Evolutionary conservation across 2,888 invertebrate genomes (phyloP), one percentile per base, ranked within the genome.

Genomic region (Lasioglossum oenotherae): DNA sequence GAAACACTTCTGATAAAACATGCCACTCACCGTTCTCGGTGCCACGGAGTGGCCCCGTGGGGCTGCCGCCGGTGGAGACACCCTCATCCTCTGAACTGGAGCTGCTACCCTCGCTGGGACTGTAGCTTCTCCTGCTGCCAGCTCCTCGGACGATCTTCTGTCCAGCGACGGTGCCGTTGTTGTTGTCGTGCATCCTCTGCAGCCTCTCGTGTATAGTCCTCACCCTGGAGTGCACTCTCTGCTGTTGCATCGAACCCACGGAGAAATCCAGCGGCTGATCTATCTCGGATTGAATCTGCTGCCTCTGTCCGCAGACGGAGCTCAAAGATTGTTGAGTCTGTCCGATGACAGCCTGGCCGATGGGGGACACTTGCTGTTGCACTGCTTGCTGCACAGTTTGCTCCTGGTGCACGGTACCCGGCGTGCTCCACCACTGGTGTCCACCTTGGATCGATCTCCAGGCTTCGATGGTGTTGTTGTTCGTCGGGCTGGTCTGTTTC

Each of bases 231-330:
- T 93, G 93, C 81, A 93, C 87, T 91, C 93, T 92, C 69, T 93
- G 94, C 82, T 95, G 95, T 77, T 95, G 95, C 88, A 96, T 95
- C 86, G 96, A 96, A 87, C 96, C 96, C 96, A 97, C 97, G 95
- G 97, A 97, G 96, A 97, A 97, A 96, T 97, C 97, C 92, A 97
- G 96, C 91, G 97, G 97, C 95, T 97, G 97, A 94, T 96, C 96
- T 82, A 94, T 95, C 82, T 93, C 95, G 91, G 94, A 91, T 74
- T 93, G 93, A 53, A 88, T 87, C 71, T 92, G 90, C 69, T 94
- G 95, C 81, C 94, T 95, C 95, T 96, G 96, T 0, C 64, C 64
- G 87, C 67, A 69, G 8, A 69, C 67, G 10, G 35, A 10, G 35
- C 2, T 19, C 64, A 64, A 31, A 1, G 35, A 4, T 38, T 69